phyloP scores from a whole-genome alignment of 1,140 invertebrate species.

The Eriocheir sinensis region DNA sequence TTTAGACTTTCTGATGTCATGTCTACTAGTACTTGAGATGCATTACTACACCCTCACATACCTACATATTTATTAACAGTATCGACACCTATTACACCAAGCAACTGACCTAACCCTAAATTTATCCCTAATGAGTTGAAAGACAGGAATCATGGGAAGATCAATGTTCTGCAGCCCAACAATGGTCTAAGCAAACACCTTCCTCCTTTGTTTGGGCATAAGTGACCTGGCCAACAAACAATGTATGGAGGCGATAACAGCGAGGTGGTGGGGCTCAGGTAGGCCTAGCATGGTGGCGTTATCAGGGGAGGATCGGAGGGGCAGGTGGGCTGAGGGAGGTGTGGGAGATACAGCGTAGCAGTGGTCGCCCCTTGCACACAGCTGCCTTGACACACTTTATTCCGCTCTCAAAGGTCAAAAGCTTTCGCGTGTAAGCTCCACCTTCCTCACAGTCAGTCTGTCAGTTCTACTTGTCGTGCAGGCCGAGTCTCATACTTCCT shows the following conservation, averaged over 20 bases:
- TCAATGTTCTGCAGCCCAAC: too few relatives aligned
- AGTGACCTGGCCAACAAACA: neutral
- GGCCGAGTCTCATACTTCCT: neutral
- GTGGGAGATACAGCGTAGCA: conserved; percentile 43
- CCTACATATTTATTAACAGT: too few relatives aligned
- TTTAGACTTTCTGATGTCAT: too few relatives aligned
- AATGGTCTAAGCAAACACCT: too few relatives aligned
- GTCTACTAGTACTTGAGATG: too few relatives aligned
- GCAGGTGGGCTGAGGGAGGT: neutral
- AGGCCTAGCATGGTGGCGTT: neutral
- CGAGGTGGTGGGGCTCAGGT: neutral
- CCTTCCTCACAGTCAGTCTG: neutral
- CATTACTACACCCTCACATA: too few relatives aligned
- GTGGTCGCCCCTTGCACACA: neutral
- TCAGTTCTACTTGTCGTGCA: neutral
- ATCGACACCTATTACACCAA: too few relatives aligned
- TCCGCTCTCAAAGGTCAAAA: conserved; percentile 18
- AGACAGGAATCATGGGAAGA: too few relatives aligned
- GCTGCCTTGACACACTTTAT: conserved; percentile 48
- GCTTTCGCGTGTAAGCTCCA: neutral
- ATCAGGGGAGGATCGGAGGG: neutral
- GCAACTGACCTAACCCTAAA: too few relatives aligned
- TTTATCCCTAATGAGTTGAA: too few relatives aligned
- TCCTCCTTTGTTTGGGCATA: too few relatives aligned
- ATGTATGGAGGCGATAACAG: too few relatives aligned